Evolutionary conservation across 2,113 vertebrate genomes (phyloP).

Genomic region (Heloderma charlesbogerti): DNA sequence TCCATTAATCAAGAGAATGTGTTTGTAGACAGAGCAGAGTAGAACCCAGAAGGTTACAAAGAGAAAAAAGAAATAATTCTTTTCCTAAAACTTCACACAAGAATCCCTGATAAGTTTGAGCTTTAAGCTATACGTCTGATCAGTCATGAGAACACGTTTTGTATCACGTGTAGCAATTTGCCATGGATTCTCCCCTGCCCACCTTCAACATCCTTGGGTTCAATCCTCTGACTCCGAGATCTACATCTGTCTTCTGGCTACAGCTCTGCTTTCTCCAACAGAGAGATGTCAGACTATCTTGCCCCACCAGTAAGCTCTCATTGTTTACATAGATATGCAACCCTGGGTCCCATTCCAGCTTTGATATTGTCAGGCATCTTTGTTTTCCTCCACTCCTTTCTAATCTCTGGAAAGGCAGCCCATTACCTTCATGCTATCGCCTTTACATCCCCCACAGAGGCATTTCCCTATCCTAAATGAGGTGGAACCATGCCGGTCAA

Average conservation of each 20-base stretch:
- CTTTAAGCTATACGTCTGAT: too few relatives aligned
- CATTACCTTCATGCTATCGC: not conserved
- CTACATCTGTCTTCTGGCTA: not conserved
- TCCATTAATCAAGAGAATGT: too few relatives aligned
- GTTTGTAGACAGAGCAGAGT: not conserved
- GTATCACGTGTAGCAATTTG: not conserved
- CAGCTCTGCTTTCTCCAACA: not conserved
- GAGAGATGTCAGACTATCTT: not conserved
- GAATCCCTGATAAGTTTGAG: not conserved
- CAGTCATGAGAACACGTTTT: not conserved
- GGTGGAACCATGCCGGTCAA: accelerated
- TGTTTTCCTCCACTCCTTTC: not conserved
- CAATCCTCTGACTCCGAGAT: not conserved
- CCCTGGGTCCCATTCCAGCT: not conserved
- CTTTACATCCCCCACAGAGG: not conserved
- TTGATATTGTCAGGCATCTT: not conserved
- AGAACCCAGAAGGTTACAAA: not conserved
- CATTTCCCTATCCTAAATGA: not conserved
- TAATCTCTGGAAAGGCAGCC: not conserved
- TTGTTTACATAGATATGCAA: not conserved
- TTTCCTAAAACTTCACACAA: too few relatives aligned
- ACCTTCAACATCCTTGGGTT: accelerated
- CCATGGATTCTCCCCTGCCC: not conserved
- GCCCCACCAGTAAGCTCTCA: not conserved
- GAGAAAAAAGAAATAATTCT: not conserved